Conservation (phyloP, 2,888 invertebrate species). For the Hetaerina titia region DNA sequence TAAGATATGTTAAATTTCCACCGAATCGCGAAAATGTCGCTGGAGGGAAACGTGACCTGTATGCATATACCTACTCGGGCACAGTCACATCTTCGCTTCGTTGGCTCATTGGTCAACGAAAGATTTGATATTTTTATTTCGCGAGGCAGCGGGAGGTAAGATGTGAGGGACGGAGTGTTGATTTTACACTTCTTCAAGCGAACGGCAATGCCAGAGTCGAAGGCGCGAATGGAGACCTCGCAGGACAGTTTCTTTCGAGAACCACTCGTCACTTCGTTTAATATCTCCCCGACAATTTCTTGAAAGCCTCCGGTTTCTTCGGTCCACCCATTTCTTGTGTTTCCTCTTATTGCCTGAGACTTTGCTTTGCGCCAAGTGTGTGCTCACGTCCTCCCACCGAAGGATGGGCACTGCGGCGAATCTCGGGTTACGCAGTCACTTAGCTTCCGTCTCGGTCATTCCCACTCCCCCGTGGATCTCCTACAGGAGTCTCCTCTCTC, state of each 20-base stretch:
- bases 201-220: not conserved
- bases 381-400: not conserved
- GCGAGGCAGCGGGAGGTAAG: not conserved
- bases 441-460: slow-evolving; percentile 3
- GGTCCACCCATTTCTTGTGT: not conserved
- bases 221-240: not conserved
- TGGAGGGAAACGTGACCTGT: no score
- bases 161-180: not conserved
- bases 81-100: not conserved
- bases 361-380: not conserved
- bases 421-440: slow-evolving; percentile 47
- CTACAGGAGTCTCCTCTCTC: not conserved
- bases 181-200: not conserved
- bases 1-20: no score
- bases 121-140: not conserved
- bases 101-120: no score
- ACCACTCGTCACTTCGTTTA: not conserved
- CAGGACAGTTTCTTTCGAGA: not conserved
- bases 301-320: not conserved
- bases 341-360: not conserved
- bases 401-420: not conserved
- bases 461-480: not conserved
- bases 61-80: not conserved
- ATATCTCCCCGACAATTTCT: not conserved
- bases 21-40: no score